A percentile compares a stretch with the other conserved stretches of the same genome.
These are phyloP conservation scores for Hydrolagus colliei DNA, from an alignment of 2,797 vertebrate genomes.

Conservation along the genomic window DNA sequence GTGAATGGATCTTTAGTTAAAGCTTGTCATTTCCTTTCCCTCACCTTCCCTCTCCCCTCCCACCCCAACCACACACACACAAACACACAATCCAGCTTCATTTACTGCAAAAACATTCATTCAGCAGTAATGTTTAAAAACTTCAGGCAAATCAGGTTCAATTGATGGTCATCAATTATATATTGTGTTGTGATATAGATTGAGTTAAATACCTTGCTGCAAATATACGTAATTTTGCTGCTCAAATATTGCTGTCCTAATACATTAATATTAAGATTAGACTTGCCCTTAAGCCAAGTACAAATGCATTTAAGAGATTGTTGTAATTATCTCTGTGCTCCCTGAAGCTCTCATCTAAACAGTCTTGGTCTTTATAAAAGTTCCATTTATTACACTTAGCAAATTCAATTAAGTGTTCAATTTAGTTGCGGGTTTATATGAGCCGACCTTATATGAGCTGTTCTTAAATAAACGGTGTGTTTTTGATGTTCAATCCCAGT, in stretches of 20 bases:
- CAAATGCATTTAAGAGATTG: neutral
- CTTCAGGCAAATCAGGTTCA: neutral
- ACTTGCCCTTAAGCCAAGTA: neutral
- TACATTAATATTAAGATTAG: neutral
- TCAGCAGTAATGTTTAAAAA: neutral
- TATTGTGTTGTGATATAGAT: neutral
- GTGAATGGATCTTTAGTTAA: neutral
- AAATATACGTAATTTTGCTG: neutral
- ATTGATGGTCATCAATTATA: neutral
- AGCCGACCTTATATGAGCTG: neutral
- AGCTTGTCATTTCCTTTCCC: neutral
- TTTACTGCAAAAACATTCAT: neutral
- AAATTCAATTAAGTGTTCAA: neutral
- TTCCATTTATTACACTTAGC: neutral
- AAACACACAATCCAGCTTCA: neutral
- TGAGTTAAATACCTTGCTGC: neutral
- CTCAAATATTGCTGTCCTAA: neutral
- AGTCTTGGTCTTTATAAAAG: conserved; percentile 6
- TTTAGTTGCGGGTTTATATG: neutral
- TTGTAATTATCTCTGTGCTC: neutral
- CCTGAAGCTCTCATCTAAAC: neutral
- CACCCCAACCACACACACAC: too few species aligned
- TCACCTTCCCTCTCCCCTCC: too few species aligned
- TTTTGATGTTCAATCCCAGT: neutral
- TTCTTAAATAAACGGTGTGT: neutral